phyloP scores from a whole-genome alignment of 2,797 vertebrate species.

The Tenualosa thibaudeaui region DNA sequence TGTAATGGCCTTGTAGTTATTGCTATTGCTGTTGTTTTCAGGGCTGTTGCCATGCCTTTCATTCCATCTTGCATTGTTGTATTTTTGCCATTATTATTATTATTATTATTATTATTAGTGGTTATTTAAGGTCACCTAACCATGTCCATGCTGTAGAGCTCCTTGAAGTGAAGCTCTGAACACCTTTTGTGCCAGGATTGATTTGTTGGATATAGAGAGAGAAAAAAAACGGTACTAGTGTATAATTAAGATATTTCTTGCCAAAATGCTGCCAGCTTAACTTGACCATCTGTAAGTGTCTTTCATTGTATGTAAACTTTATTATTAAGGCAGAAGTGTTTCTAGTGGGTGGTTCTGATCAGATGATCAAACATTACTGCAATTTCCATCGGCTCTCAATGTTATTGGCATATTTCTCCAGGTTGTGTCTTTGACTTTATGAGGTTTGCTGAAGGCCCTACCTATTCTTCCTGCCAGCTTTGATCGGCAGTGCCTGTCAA shows the following conservation, averaged over 20 bases:
- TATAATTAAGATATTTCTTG: background rate
- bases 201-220: background rate
- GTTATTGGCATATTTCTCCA: background rate
- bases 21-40: background rate
- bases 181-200: conserved; percentile 21
- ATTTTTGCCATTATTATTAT: background rate
- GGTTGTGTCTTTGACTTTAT: background rate
- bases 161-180: background rate
- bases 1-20: background rate
- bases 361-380: background rate
- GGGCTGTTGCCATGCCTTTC: conserved; percentile 13
- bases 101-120: background rate
- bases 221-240: background rate
- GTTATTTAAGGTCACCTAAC: conserved; percentile 5
- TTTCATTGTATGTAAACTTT: background rate
- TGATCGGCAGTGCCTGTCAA: background rate
- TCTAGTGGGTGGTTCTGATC: background rate
- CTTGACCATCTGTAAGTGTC: background rate
- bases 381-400: background rate
- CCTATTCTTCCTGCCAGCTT: background rate
- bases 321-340: background rate
- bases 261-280: conserved; percentile 1
- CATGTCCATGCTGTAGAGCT: background rate
- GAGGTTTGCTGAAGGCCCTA: background rate
- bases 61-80: background rate